phyloP scores from a whole-genome alignment of 2,888 invertebrate species.

The Tenthredo notha region DNA sequence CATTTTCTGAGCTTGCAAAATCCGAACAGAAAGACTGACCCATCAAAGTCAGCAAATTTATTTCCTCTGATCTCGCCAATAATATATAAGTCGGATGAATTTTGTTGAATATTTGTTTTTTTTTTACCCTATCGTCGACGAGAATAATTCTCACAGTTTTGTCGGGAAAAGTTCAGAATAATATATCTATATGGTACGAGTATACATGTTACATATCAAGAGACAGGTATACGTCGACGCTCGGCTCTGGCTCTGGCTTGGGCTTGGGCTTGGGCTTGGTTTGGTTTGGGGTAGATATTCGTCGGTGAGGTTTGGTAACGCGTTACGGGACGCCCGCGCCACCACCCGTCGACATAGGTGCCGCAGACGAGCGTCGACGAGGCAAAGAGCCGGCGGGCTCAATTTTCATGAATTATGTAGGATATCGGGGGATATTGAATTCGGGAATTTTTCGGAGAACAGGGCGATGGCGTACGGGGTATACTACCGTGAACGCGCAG shows the following conservation, averaged over 20 bases:
- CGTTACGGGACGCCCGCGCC: conserved; percentile 16
- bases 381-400: conserved; percentile 72
- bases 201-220: not conserved
- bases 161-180: not conserved
- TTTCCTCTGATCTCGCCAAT: not conserved
- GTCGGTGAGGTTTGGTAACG: conserved; percentile 19
- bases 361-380: conserved; percentile 52
- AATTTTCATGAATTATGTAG: conserved; percentile 78
- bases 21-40: too few relatives aligned
- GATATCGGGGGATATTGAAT: conserved; percentile 76
- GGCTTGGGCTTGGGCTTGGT: not conserved
- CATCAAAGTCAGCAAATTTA: too few relatives aligned
- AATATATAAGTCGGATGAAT: not conserved
- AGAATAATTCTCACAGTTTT: not conserved
- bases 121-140: not conserved
- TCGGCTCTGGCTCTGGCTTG: not conserved
- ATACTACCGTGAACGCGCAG: conserved; percentile 56
- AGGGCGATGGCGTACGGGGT: conserved; percentile 39
- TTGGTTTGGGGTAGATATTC: conserved; percentile 14
- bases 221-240: conserved; percentile 34
- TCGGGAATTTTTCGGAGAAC: conserved; percentile 70
- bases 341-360: conserved; percentile 36
- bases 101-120: not conserved
- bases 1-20: too few relatives aligned
- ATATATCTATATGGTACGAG: not conserved